Conservation (phyloP, 2,797 vertebrate species). For the Paramormyrops hopkinsi region DNA sequence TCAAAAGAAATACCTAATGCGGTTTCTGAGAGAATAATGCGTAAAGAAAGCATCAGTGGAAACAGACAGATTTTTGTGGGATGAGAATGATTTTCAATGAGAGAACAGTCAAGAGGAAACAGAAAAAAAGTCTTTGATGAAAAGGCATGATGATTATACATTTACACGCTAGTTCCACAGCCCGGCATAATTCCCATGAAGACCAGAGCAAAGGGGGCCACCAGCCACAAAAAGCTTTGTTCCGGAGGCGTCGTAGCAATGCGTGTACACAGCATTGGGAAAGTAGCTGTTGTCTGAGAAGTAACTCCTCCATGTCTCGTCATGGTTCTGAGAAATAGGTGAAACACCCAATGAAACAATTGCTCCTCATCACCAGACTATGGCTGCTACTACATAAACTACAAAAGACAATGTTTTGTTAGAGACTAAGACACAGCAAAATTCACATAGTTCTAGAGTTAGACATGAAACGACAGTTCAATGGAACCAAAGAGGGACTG, state of each 20-base stretch:
- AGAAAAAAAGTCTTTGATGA: neutral
- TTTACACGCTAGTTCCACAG: slow-evolving; percentile 82
- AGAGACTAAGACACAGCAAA: neutral
- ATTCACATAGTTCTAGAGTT: neutral
- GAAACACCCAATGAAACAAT: neutral
- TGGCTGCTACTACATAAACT: neutral
- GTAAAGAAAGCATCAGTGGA: neutral
- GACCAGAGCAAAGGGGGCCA: slow-evolving; percentile 91
- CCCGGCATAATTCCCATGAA: slow-evolving; percentile 96
- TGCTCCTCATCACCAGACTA: neutral
- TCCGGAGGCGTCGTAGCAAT: slow-evolving; percentile 97
- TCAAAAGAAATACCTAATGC: neutral
- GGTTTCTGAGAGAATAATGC: neutral
- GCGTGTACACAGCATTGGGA: slow-evolving; percentile 97
- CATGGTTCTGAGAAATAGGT: slow-evolving; percentile 72
- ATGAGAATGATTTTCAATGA: neutral
- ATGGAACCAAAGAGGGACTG: neutral
- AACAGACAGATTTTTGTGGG: neutral
- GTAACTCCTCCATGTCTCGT: slow-evolving; percentile 98
- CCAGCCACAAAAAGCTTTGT: slow-evolving; percentile 97
- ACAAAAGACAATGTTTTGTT: neutral
- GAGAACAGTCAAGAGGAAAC: neutral
- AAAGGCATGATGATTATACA: slow-evolving; percentile 19
- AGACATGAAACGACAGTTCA: neutral
- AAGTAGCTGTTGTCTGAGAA: slow-evolving; percentile 95